Base-by-base conservation (phyloP, 2,888 invertebrate species). In the Gibbula magus region DNA sequence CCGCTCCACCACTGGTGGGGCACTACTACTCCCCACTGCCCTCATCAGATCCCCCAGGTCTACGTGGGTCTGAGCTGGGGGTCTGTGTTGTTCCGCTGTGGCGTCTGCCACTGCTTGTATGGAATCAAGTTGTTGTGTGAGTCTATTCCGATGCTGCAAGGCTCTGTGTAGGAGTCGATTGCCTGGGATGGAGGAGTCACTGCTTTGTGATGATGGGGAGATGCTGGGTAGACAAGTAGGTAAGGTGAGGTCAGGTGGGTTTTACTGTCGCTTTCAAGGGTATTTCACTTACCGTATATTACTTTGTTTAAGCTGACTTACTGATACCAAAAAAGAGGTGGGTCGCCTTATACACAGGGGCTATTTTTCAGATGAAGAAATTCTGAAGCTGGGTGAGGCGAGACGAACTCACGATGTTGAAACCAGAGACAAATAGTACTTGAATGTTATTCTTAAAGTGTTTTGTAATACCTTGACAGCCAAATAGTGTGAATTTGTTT, bases 111-210 rank as follows among this genome's bases (percentile, higher is more conserved):
- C 79, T 13, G 56, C 52, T n/a, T 75, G 79, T 54, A 77, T 74
- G 54, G 45, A 79, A n/a, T 86, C 80, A 56, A 88, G 80, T 16
- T 84, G 84, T n/a, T 87, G 82, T 22, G 75, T 83, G 10, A 89
- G 79, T 8, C 77, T 75, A 20, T 83, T 73, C 61, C 87, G 82
- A 35, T 86, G 79, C 25, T 83, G 66, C 73, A 83, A 81, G 7
- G 86, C 84, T 67, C 86, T 84, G n/a, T 86, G 84, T 16, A 88
- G 75, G 67, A 89, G 84, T 18, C 85, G 78, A 29, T 80, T 79
- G 18, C 88, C 89, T 16, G 88, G 86, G 3, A 85, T 22, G 22
- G 56, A 70, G 35, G 75, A 66, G 75, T 53, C 70, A 56, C 56
- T 25, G 22, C 4, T 22, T 13, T 56, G 56, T 7, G 56, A 56